Conservation (phyloP, 1,140 invertebrate species). For the Drosophila nasuta region DNA sequence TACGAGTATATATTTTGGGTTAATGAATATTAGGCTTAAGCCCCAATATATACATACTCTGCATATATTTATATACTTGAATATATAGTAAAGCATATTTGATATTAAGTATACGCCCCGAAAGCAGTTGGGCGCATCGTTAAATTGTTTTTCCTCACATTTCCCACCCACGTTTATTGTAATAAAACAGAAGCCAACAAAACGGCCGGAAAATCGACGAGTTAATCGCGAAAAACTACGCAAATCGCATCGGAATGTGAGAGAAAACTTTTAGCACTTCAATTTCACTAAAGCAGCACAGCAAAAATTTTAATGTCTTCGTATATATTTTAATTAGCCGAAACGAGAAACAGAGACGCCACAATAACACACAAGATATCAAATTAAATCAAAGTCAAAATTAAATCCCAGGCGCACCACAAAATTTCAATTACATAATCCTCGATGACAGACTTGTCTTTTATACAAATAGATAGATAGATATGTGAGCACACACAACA, state of each 20-base stretch:
- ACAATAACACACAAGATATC: constrained; percentile 9
- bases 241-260: constrained; percentile 55
- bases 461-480: constrained; percentile 2
- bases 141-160: constrained; percentile 72
- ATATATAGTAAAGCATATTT: constrained; percentile 51
- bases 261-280: constrained; percentile 67
- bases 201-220: constrained; percentile 13
- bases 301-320: constrained; percentile 42
- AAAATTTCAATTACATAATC: constrained; percentile 69
- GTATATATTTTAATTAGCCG: constrained; percentile 52
- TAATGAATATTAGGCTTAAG: constrained; percentile 45
- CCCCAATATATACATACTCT: constrained; percentile 15
- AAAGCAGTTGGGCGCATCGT: constrained; percentile 67
- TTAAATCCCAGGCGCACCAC: constrained; percentile 25
- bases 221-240: constrained; percentile 51
- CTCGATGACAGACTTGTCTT: constrained; percentile 62
- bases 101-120: constrained; percentile 59
- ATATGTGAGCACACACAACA: neutral
- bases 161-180: constrained; percentile 49
- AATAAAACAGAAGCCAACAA: constrained; percentile 59
- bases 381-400: constrained; percentile 22
- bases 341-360: constrained; percentile 45
- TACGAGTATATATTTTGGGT: constrained; percentile 19
- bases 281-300: constrained; percentile 32
- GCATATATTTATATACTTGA: constrained; percentile 50